Evolutionary conservation across 2,113 vertebrate species (phyloP), one percentile per base, ranked within the genome.

Genomic region (Calcarius ornatus): DNA sequence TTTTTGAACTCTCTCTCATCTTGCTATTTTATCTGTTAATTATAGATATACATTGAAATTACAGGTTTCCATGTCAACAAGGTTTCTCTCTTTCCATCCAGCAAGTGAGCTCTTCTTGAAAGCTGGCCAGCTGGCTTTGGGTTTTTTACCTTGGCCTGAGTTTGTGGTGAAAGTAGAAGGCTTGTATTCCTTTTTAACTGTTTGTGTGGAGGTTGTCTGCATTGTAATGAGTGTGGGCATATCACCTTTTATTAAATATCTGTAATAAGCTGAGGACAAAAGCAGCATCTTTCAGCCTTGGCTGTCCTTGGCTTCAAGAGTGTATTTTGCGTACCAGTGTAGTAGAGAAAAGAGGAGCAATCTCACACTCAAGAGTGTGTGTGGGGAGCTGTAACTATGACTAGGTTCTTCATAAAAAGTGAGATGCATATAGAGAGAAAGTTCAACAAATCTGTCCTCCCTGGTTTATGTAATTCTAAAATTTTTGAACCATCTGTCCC

Each of bases 401-500:
- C 69, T 65, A 72, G 20, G 23, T 85, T 95, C 87, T 37, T 94
- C 65, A 69, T 57, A 76, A 76, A 76, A 86, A 91, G 22, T 43
- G 69, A 89, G 78, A 71, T 81, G 21, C 35, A 50, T 42, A 4
- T 27, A 89, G 45, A 91, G n/a, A 23, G 78, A 91, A 92, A 66
- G 66, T 72, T 92, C 70, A 69, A 80, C 78, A 96, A 94, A 95
- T 92, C 91, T 87, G 73, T 92, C 70, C 81, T 95, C 37, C 21
- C 18, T 54, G 9, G 38, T 90, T 92, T 70, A 89, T 72, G 47
- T 57, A 79, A 85, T 89, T 80, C 78, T 63, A 45, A 91, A 84
- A 24, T 86, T 92, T 93, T 96, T 88, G 54, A 93, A 69, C 88
- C 94, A 94, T 96, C 94, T 94, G 94, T 95, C 79, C 94, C 50